These are phyloP conservation scores for Amphipyra tragopoginis DNA, from an alignment of 2,888 invertebrate species.

Conservation along the genomic window DNA sequence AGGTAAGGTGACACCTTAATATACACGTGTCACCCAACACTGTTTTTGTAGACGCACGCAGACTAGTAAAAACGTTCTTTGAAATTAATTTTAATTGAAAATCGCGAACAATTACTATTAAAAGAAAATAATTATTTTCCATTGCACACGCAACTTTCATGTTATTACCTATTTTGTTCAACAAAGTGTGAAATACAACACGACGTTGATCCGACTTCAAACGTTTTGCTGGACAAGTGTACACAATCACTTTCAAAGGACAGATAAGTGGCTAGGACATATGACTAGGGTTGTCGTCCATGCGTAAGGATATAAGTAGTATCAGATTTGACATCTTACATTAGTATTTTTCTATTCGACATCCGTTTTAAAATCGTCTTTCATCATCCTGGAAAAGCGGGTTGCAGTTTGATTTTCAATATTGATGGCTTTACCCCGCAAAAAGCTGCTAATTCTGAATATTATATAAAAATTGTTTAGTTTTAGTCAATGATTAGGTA, in stretches of 20 bases:
- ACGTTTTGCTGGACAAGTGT: constrained; percentile 33
- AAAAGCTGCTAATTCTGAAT: too few species aligned
- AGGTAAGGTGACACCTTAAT: too few species aligned
- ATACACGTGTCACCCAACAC: background rate
- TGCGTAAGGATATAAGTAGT: background rate
- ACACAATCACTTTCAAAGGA: constrained; percentile 57
- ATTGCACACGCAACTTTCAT: constrained; percentile 36
- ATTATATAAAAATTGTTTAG: too few species aligned
- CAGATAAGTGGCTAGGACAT: constrained; percentile 54
- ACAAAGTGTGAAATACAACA: constrained; percentile 36
- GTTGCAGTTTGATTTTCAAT: too few species aligned
- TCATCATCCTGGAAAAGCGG: too few species aligned
- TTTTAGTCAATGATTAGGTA: too few species aligned
- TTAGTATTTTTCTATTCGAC: too few species aligned
- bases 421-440: too few species aligned
- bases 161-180: constrained; percentile 20
- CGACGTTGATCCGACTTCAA: constrained; percentile 29
- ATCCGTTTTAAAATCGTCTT: too few species aligned
- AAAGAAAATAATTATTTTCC: constrained; percentile 27
- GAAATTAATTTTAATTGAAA: background rate
- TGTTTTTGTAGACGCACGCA: too few species aligned
- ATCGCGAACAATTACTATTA: constrained; percentile 12
- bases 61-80: constrained; percentile 8
- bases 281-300: constrained; percentile 40
- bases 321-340: too few species aligned